Conservation (phyloP, 1,140 invertebrate species). For the Drosophila nikananu region DNA sequence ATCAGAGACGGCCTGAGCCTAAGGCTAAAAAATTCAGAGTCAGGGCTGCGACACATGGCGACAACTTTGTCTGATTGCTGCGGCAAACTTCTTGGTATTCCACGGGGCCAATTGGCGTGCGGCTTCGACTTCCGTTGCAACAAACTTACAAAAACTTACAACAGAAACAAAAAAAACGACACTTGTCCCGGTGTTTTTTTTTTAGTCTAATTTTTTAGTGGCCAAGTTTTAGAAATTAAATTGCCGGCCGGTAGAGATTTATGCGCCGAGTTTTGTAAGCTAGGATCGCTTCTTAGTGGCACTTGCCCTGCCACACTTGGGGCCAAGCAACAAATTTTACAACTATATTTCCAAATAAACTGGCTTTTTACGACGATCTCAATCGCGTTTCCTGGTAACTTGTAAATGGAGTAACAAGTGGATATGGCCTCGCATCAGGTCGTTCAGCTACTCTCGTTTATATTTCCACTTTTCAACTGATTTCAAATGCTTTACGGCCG, state of each 20-base stretch:
- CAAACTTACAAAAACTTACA: neutral
- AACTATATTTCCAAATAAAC: constrained; percentile 83
- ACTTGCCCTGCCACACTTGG: constrained; percentile 65
- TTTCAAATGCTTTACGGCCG: constrained; percentile 68
- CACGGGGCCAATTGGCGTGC: constrained; percentile 54
- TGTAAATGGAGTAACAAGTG: constrained; percentile 85
- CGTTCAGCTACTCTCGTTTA: constrained; percentile 38
- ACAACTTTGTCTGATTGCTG: constrained; percentile 71
- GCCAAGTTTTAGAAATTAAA: constrained; percentile 65
- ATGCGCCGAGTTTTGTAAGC: constrained; percentile 60
- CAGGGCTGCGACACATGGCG: constrained; percentile 60
- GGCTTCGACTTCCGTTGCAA: constrained; percentile 72
- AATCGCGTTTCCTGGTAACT: constrained; percentile 80
- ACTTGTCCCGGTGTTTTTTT: constrained; percentile 68
- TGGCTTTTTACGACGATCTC: constrained; percentile 78
- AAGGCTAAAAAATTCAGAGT: constrained; percentile 35
- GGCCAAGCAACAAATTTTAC: constrained; percentile 64
- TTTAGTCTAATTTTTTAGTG: constrained; percentile 73
- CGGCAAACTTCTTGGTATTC: constrained; percentile 73
- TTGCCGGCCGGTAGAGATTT: constrained; percentile 56
- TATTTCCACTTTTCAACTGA: constrained; percentile 44
- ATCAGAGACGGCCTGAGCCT: constrained; percentile 16
- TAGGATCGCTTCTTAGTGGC: constrained; percentile 56
- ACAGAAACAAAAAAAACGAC: constrained; percentile 28
- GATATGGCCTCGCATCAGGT: constrained; percentile 46